phyloP scores from a whole-genome alignment of 2,888 invertebrate genomes.

The Amiota mariae region DNA sequence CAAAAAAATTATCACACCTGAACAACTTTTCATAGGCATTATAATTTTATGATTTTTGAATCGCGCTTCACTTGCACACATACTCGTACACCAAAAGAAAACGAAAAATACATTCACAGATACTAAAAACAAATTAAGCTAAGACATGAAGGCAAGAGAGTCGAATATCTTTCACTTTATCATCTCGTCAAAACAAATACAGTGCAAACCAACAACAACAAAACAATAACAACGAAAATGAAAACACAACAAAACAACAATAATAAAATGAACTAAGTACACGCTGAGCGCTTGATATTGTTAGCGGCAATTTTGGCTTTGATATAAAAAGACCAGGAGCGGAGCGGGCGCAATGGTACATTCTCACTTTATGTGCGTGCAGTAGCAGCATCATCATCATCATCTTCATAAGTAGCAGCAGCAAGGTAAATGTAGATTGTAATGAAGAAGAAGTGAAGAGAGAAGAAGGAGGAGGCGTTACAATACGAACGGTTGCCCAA shows the following conservation, averaged over 20 bases:
- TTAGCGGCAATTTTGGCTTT: conserved; percentile 57
- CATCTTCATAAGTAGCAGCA: not conserved
- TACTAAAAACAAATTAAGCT: not conserved
- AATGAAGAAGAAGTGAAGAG: not conserved
- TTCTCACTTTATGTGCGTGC: conserved; percentile 1
- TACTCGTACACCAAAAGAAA: not conserved
- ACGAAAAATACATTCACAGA: not conserved
- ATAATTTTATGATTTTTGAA: not conserved
- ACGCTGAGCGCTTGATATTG: conserved; percentile 56
- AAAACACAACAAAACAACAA: not conserved
- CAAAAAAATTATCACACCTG: too few relatives aligned
- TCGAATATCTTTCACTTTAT: conserved; percentile 8
- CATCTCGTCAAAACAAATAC: conserved; percentile 24
- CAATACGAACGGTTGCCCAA: conserved; percentile 10
- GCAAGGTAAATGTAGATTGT: not conserved
- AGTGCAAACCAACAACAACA: not conserved
- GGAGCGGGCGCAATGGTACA: conserved; percentile 8
- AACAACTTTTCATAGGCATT: too few relatives aligned
- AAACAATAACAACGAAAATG: not conserved
- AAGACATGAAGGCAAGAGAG: not conserved
- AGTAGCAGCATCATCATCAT: conserved; percentile 6
- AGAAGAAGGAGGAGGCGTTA: not conserved
- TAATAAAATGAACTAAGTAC: conserved; percentile 32
- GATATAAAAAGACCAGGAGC: conserved; percentile 45
- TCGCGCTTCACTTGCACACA: not conserved